A percentile compares a stretch with the other conserved stretches of the same genome.
These are phyloP conservation scores for Perizoma affinitatum DNA, from an alignment of 2,888 invertebrate species.

Conservation along the genomic window DNA sequence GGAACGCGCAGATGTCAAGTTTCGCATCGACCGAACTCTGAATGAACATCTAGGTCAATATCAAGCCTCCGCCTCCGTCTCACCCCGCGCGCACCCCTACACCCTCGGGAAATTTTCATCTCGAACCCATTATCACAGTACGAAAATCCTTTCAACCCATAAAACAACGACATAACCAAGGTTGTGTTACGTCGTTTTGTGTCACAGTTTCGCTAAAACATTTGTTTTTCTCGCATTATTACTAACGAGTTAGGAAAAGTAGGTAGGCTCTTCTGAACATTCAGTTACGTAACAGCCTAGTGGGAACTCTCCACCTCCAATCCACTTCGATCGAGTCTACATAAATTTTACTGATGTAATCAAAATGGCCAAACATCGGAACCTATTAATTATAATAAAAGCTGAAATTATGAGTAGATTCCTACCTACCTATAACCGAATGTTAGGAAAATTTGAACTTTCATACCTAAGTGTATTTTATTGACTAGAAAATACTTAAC, in stretches of 20 bases:
- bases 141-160: conserved; percentile 58
- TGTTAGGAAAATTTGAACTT: too few species aligned
- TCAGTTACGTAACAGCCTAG: conserved; percentile 33
- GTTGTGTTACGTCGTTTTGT: conserved; percentile 19
- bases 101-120: conserved; percentile 65
- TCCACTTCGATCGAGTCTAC: conserved; percentile 4
- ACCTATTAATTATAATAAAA: conserved; percentile 11
- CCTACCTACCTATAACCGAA: too few species aligned
- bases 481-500: too few species aligned
- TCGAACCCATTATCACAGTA: conserved; percentile 63
- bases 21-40: conserved; percentile 84
- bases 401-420: not conserved
- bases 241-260: conserved; percentile 16
- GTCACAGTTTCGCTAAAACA: conserved; percentile 19
- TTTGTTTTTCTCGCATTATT: conserved; percentile 23
- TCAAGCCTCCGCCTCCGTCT: conserved; percentile 69
- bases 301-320: conserved; percentile 13
- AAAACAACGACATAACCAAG: conserved; percentile 31
- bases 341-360: conserved; percentile 5
- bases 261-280: conserved; percentile 14
- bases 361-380: not conserved
- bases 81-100: conserved; percentile 53
- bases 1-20: conserved; percentile 83
- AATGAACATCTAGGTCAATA: conserved; percentile 85
- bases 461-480: too few species aligned